These are phyloP conservation scores for Latrodectus geometricus DNA, from an alignment of 1,140 invertebrate genomes.

Conservation along the genomic window DNA sequence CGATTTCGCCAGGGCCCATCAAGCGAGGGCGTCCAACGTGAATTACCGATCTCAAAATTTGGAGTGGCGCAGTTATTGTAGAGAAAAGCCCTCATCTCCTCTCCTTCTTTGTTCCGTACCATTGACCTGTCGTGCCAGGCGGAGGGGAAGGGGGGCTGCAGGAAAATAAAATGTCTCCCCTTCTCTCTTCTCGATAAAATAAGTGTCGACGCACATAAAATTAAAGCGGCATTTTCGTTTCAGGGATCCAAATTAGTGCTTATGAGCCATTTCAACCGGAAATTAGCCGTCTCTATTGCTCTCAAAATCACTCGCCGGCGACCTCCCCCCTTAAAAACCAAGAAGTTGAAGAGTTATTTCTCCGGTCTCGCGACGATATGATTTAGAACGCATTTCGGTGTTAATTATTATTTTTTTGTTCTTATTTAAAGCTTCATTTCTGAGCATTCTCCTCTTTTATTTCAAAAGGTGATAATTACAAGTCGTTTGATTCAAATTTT, in stretches of 20 bases:
- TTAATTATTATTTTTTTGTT: constrained; percentile 18
- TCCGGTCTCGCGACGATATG: constrained; percentile 29
- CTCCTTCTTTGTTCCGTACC: constrained; percentile 42
- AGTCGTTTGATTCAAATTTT: background rate
- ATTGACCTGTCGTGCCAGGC: constrained; percentile 40
- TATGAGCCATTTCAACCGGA: constrained; percentile 54
- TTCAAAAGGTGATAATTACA: constrained; percentile 44
- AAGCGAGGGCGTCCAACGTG: constrained; percentile 15
- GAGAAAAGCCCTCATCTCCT: constrained; percentile 1
- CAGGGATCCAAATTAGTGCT: constrained; percentile 49
- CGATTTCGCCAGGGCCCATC: constrained; percentile 6
- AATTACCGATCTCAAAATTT: constrained; percentile 44
- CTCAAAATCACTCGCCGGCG: background rate
- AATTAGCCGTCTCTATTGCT: constrained; percentile 38
- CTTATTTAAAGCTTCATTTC: background rate
- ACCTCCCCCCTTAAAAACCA: constrained; percentile 27
- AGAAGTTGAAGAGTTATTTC: constrained; percentile 38
- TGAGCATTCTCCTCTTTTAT: background rate
- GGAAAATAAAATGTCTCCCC: constrained; percentile 52
- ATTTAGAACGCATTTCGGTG: constrained; percentile 28
- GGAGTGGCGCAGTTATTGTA: constrained; percentile 36
- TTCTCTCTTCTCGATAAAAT: constrained; percentile 41
- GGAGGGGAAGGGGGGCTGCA: background rate
- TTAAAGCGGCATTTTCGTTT: constrained; percentile 47
- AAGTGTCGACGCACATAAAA: constrained; percentile 58